Evolutionary conservation across 2,888 invertebrate genomes (phyloP).

Genomic region (Elegia similella): DNA sequence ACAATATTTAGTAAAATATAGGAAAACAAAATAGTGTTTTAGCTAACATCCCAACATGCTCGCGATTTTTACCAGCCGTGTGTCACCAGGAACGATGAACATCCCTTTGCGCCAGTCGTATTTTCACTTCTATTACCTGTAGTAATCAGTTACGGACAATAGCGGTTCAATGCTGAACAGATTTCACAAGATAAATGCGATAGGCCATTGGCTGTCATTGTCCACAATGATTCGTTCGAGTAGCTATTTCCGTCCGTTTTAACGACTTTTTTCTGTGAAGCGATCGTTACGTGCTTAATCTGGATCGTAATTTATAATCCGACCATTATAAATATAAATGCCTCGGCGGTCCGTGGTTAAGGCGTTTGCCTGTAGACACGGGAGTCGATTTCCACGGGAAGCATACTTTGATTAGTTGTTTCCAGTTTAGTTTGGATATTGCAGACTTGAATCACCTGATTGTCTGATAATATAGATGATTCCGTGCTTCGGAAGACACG

Average conservation of each 20-base stretch:
- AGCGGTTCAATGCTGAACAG: constrained; percentile 53
- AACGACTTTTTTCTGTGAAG: constrained; percentile 59
- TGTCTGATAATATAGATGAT: too few relatives aligned
- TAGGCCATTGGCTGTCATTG: constrained; percentile 30
- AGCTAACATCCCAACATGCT: neutral
- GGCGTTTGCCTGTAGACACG: too few relatives aligned
- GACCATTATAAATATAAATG: too few relatives aligned
- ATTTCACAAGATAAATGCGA: constrained; percentile 65
- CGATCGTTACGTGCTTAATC: constrained; percentile 38
- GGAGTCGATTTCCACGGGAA: too few relatives aligned
- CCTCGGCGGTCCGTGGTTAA: too few relatives aligned
- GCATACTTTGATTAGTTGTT: too few relatives aligned
- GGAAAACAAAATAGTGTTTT: neutral
- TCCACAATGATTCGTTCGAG: constrained; percentile 33
- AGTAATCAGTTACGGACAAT: constrained; percentile 69
- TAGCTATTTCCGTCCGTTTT: constrained; percentile 43
- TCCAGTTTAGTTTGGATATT: too few relatives aligned
- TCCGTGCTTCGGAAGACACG: too few relatives aligned
- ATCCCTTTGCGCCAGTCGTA: constrained; percentile 47
- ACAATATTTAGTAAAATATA: too few relatives aligned
- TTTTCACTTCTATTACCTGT: constrained; percentile 67
- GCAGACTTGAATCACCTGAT: too few relatives aligned
- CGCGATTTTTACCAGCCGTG: neutral
- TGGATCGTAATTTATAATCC: too few relatives aligned
- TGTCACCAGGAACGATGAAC: constrained; percentile 36